Evolutionary conservation across 1,140 invertebrate genomes (phyloP).

Genomic region (Drosophila oshimai): DNA sequence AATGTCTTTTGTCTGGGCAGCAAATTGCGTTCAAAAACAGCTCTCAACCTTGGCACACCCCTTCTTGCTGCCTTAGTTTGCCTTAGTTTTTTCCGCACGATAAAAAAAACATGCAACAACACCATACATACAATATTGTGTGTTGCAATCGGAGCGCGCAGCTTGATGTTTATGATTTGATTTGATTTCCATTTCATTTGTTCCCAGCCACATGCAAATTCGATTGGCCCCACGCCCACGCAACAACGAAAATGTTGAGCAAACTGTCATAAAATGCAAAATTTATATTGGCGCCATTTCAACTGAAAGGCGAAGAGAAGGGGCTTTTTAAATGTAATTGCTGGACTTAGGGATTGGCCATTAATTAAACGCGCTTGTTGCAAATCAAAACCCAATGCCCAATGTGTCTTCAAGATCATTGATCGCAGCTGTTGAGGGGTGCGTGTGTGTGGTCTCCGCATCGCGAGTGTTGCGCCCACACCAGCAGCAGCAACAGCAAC

Average conservation of each 20-base stretch:
- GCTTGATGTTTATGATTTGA: slow-evolving; percentile 52
- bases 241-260: slow-evolving; percentile 26
- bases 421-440: slow-evolving; percentile 1
- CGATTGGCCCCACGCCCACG: slow-evolving; percentile 76
- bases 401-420: slow-evolving; percentile 21
- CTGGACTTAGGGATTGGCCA: slow-evolving; percentile 54
- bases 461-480: slow-evolving; percentile 47
- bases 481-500: neutral
- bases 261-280: slow-evolving; percentile 66
- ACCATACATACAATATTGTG: slow-evolving; percentile 8
- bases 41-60: slow-evolving; percentile 58
- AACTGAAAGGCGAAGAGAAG: slow-evolving; percentile 27
- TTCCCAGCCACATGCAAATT: slow-evolving; percentile 74
- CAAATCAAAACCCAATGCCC: too few species aligned
- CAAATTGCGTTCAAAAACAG: slow-evolving; percentile 42
- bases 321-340: slow-evolving; percentile 20
- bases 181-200: slow-evolving; percentile 65
- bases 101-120: neutral
- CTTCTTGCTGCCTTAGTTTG: too few species aligned
- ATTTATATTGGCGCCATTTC: slow-evolving; percentile 63
- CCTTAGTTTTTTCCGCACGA: slow-evolving; percentile 69
- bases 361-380: slow-evolving; percentile 72
- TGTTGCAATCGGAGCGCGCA: slow-evolving; percentile 52
- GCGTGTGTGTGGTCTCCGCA: slow-evolving; percentile 60
- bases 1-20: slow-evolving; percentile 58